Conservation (phyloP, 2,113 vertebrate genomes). For the Chlamydotis undulata region DNA sequence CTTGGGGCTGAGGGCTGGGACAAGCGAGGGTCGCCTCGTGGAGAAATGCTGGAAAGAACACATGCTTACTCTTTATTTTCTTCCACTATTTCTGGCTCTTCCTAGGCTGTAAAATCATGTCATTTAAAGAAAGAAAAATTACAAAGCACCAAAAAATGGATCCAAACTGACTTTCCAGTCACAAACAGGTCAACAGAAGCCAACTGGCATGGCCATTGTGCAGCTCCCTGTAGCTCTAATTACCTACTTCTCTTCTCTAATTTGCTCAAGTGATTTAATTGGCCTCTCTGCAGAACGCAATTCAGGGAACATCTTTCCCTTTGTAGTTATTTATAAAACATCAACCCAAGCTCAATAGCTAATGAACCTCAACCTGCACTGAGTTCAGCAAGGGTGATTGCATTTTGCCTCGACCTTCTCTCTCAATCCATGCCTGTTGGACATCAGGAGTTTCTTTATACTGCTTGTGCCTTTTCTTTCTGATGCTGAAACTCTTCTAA, state of each 20-base stretch:
- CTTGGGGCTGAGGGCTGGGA: neutral
- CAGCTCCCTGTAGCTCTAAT: neutral
- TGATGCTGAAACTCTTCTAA: neutral
- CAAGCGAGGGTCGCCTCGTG: neutral
- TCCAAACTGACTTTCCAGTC: slow-evolving; percentile 48
- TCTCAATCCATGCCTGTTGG: neutral
- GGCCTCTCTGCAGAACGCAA: neutral
- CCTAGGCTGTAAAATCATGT: slow-evolving; percentile 4
- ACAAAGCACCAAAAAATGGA: neutral
- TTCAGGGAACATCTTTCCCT: neutral
- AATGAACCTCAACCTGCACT: neutral
- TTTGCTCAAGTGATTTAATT: neutral
- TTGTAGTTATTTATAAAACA: neutral
- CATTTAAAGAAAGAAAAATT: slow-evolving; percentile 17
- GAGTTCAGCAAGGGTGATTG: neutral
- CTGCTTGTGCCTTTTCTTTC: neutral
- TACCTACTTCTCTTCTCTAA: neutral
- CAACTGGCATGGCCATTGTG: neutral
- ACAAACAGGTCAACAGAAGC: slow-evolving; percentile 19
- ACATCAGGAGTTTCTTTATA: neutral
- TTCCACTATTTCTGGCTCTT: neutral
- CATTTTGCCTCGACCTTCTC: neutral
- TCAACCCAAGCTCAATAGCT: neutral
- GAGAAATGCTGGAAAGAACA: neutral
- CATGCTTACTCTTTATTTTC: neutral